phyloP scores from a whole-genome alignment of 2,888 invertebrate genomes.

The Tubulanus polymorphus region DNA sequence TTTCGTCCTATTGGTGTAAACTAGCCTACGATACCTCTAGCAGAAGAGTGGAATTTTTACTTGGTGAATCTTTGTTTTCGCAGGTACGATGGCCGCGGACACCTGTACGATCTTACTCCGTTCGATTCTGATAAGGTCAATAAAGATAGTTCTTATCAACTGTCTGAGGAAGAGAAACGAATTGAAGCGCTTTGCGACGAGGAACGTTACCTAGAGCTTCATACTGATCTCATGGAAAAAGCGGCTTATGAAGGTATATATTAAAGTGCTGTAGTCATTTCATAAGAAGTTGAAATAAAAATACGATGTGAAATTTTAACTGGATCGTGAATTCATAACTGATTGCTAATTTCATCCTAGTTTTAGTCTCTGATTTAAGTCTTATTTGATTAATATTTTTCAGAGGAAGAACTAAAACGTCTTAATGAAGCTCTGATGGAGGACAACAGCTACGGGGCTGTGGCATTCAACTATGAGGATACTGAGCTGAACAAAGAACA shows the following conservation, averaged over 20 bases:
- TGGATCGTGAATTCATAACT: too few species aligned
- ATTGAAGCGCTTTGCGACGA: slow-evolving; percentile 91
- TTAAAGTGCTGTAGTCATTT: too few species aligned
- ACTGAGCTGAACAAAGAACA: slow-evolving; percentile 29
- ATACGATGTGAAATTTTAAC: too few species aligned
- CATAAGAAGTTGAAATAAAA: too few species aligned
- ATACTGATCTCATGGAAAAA: slow-evolving; percentile 79
- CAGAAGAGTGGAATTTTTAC: too few species aligned
- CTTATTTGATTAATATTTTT: too few species aligned
- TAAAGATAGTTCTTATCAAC: slow-evolving; percentile 59
- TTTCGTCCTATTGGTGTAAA: too few species aligned
- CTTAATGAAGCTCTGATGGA: slow-evolving; percentile 66
- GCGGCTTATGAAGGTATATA: slow-evolving; percentile 80
- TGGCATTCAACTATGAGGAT: slow-evolving; percentile 54
- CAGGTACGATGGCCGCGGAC: slow-evolving; percentile 93
- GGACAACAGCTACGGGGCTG: slow-evolving; percentile 52
- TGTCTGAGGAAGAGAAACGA: slow-evolving; percentile 69
- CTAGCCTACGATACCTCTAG: too few species aligned
- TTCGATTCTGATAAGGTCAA: slow-evolving; percentile 73
- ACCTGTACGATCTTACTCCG: slow-evolving; percentile 76
- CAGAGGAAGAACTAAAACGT: slow-evolving; percentile 90
- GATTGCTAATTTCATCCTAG: too few species aligned
- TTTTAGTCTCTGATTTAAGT: too few species aligned
- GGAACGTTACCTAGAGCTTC: slow-evolving; percentile 86
- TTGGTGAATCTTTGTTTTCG: too few species aligned